Base-by-base conservation (phyloP, 53 echinoderm and acorn worm genomes). In the Apostichopus leukothele region DNA sequence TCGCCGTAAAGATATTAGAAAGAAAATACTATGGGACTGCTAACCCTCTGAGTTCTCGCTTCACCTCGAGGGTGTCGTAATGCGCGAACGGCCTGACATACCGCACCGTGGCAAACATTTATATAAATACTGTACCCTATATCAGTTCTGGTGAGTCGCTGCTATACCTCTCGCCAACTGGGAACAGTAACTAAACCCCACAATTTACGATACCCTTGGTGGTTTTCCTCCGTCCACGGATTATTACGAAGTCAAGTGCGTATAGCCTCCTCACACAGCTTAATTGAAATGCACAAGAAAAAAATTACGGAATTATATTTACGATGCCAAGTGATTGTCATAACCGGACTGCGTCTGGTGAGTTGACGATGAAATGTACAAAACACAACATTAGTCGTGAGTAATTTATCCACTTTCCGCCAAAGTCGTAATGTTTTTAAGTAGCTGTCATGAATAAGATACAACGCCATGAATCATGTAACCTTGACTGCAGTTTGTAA, bases 301-400 rank as follows among this genome's bases (percentile, higher is more conserved):
- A 79, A 79, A 80, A 54, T 5, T 81, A 21, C 57, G 7, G n/a
- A 54, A 22, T 21, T 21, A 81, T 55, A 81, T 81, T 81, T 81
- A 81, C 60, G 81, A 59, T 51, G 81, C 55, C 81, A 81, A 81
- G 55, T 81, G 81, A 81, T 59, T 54, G 54, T 81, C 81, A 57
- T 7, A 81, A 81, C 57, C 60, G 53, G 81, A 81, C 81, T 3
- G 81, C 71, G 71, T 71, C 18, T 14, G 71, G 13, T 71, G 6
- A 81, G 10, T 7, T 54, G 25, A 20, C 55, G 53, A 57, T 55
- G 55, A 81, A 77, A 77, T 52, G 77, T 50, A 77, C 77, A 77
- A 81, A 59, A 81, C 81, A 81, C 55, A 81, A 11, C 25, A 81
- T n/a, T n/a, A 57, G 57, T 19, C 18, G 76, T 16, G 39, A n/a